phyloP scores from a whole-genome alignment of 2,888 invertebrate species.

The Dinocampus coccinellae region DNA sequence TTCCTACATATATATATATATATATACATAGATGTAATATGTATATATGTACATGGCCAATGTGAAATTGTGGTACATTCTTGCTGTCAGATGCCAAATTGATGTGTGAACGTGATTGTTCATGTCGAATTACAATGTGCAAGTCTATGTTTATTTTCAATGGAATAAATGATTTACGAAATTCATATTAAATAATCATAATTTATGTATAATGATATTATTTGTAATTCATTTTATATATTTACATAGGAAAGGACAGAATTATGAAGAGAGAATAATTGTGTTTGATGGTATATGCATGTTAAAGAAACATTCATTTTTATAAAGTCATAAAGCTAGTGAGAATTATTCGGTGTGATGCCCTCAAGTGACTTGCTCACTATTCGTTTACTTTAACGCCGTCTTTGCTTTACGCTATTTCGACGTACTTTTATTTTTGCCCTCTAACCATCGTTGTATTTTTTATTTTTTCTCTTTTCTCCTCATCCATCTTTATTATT shows the following conservation, averaged over 20 bases:
- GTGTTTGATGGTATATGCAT: background rate
- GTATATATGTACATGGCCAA: background rate
- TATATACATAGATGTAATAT: too few species aligned
- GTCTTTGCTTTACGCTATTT: background rate
- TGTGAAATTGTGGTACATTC: background rate
- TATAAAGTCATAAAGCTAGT: background rate
- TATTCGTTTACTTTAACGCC: background rate
- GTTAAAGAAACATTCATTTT: slow-evolving; percentile 3
- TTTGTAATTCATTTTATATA: too few species aligned
- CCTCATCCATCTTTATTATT: too few species aligned
- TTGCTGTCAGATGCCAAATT: background rate
- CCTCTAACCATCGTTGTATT: background rate
- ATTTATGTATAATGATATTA: too few species aligned
- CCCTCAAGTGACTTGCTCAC: slow-evolving; percentile 1
- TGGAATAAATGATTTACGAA: too few species aligned
- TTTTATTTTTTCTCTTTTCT: background rate
- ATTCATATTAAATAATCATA: too few species aligned
- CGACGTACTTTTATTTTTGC: background rate
- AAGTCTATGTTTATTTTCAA: background rate
- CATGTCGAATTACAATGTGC: too few species aligned
- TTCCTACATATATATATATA: background rate
- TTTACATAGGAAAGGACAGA: too few species aligned
- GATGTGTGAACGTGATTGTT: background rate
- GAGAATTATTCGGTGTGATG: background rate
- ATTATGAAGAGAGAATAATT: background rate